Evolutionary conservation across 2,113 vertebrate genomes (phyloP), one percentile per base, ranked within the genome.

Genomic region (Hypanus sabinus): DNA sequence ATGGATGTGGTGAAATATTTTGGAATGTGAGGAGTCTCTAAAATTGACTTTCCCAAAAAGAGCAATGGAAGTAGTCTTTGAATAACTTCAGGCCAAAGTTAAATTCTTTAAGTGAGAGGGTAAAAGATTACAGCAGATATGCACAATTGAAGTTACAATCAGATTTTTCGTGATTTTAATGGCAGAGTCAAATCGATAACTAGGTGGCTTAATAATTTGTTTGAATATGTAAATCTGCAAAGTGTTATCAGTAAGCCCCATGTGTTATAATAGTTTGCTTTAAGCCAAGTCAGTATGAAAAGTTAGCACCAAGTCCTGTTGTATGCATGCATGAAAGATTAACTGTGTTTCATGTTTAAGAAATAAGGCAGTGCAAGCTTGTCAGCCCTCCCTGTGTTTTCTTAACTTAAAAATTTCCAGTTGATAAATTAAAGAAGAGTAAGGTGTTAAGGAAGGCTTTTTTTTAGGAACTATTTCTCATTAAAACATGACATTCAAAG

Each of bases 401-500:
- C 57, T 46, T 22, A 71, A 93, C 36, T 73, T 73, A 71, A 68
- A 65, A 93, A n/a, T 24, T 46, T n/a, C 85, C 7, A 27, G 65
- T 27, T 10, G 22, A 73, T 24, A 10, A 71, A 46, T 73, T 27
- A 24, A 92, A 70, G 24, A 27, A 36, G 10, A 36, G 62, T 9
- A 93, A 70, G 62, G n/a, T 92, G 14, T n/a, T 70, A 18, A 38
- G 62, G n/a, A 92, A 38, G 88, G 22, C 65, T 27, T 71, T 70
- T 92, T 65, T n/a, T 20, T 12, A 71, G n/a, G 70, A 92, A 71
- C 38, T 92, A 71, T 38, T 92, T 38, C 70, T 70, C 68, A 92
- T 92, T 71, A 92, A 92, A 92, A 71, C 4, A 71, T 68, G n/a
- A 65, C 68, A 22, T 14, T 36, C 87, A 91, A 91, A 87, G 27